Base-by-base conservation (phyloP, 2,797 vertebrate genomes). In the Artibeus lituratus region DNA sequence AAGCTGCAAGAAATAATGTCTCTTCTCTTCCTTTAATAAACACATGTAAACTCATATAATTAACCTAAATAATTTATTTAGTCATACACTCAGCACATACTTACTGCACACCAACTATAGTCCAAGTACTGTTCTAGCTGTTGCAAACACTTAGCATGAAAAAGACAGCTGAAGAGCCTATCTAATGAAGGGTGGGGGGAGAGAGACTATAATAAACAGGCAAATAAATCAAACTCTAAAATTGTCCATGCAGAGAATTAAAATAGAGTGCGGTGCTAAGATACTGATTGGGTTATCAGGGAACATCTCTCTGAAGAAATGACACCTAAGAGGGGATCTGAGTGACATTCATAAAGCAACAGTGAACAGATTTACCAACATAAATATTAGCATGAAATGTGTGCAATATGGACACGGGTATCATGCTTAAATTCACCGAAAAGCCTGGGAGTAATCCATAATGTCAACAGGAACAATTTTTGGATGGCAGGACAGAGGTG, bases 301-400 rank as follows among this genome's bases (percentile, higher is more conserved):
- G 81, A 90, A 97, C 90, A 59, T 26, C 35, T 94, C 65, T 93
- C 70, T 73, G 49, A 89, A 93, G 73, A 93, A 87, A 76, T 82
- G 62, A 91, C 81, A 90, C 83, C 73, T 92, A 90, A 88, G 67
- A 95, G 93, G 76, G 85, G 47, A 88, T 88, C 42, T 78, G 18
- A 94, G 44, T 78, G 78, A 94, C 49, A 65, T 72, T 94, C 32
- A 57, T 80, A 94, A 95, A 93, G 78, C 74, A 82, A 78, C 12
- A 55, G 37, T 67, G 22, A 81, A 90, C 69, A 72, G 15, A 80
- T 92, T 93, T 80, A 94, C 72, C 81, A 85, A 78, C 85, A 69
- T 81, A 92, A 91, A 96, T 73, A 81, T 87, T 57, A 90, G 62
- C 65, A 95, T 42, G 55, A 77, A 92, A 91, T 44, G 8, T 70